Evolutionary conservation across 1,140 invertebrate genomes (phyloP), one percentile per base, ranked within the genome.

Genomic region (Gonatopus flavifemur): DNA sequence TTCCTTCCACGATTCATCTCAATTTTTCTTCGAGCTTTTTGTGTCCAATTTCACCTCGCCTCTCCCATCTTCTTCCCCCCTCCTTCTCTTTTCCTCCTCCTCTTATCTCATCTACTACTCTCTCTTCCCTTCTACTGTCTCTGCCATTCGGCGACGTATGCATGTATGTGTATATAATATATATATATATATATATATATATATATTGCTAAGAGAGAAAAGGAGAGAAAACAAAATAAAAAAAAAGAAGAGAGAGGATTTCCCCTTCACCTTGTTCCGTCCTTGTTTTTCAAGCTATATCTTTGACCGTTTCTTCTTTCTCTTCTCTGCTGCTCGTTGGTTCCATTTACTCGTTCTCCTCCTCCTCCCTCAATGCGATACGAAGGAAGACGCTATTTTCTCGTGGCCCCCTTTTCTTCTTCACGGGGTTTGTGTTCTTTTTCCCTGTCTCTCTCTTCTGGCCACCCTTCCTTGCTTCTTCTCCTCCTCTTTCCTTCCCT

Each of bases 1-100:
- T 25, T 33, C 60, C 60, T 64, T 59, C 54, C 54, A 55, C 64
- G 57, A 71, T 73, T 67, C 63, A 58, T 70, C 67, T 69, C 66
- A 60, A 69, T 73, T 73, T 71, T 70, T 70, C 69, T 73, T 64
- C 53, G 55, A 55, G 57, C 59, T 69, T 69, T 70, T 69, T 70
- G 59, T 58, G 59, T 62, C 50, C 55, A 57, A 55, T 63, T 66
- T 62, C 56, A 53, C 52, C 63, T 63, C 56, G 45, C 58, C 53
- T 62, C 57, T 50, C 13, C 5, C 18, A 18, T 44, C 58, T 62
- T 42, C 49, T 37, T 52, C 42, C 49, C 54, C 50, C 37, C 22
- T 3, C 51, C 49, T 47, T 57, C 52, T 61, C 57, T 57, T 43
- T 65, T 55, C 58, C 55, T 64, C 62, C 49, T 55, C 39, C 47